Conservation (phyloP, 1,140 invertebrate genomes). For the Zaprionus vittiger region DNA sequence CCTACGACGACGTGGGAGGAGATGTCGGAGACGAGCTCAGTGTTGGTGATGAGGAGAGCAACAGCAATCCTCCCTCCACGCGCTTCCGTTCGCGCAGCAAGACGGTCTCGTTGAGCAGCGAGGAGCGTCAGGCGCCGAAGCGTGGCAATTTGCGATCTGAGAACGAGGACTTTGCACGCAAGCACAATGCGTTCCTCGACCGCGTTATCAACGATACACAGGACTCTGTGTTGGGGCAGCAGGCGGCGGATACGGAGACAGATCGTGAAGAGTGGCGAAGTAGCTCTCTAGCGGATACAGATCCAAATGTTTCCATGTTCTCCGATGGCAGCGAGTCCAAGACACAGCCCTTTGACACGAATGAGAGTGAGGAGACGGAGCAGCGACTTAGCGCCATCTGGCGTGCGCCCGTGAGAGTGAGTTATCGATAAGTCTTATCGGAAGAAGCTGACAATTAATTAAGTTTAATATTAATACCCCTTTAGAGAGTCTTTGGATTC, state of each 20-base stretch:
- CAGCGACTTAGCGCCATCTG: slow-evolving; percentile 55
- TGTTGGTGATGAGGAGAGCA: slow-evolving; percentile 38
- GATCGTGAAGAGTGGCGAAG: slow-evolving; percentile 39
- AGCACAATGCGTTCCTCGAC: slow-evolving; percentile 86
- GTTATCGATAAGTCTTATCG: slow-evolving; percentile 5
- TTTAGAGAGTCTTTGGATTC: too few relatives aligned
- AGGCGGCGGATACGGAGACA: not conserved
- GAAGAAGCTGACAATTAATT: not conserved
- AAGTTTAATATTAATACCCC: too few relatives aligned
- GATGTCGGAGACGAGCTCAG: slow-evolving; percentile 24
- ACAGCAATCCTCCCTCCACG: slow-evolving; percentile 21
- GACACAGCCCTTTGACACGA: not conserved
- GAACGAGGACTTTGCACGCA: slow-evolving; percentile 87
- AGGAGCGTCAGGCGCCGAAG: slow-evolving; percentile 36
- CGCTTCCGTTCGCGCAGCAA: slow-evolving; percentile 57
- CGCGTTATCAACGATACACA: slow-evolving; percentile 63
- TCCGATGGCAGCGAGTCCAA: slow-evolving; percentile 52
- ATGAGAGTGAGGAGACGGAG: slow-evolving; percentile 35
- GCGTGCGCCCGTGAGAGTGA: slow-evolving; percentile 66
- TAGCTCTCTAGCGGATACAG: slow-evolving; percentile 34
- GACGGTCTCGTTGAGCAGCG: slow-evolving; percentile 54
- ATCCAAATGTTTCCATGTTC: slow-evolving; percentile 44
- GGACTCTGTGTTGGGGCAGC: slow-evolving; percentile 12
- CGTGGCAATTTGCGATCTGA: slow-evolving; percentile 85
- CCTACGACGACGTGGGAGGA: slow-evolving; percentile 30